Conservation (phyloP, 2,797 vertebrate species). For the Pelochelys cantorii region DNA sequence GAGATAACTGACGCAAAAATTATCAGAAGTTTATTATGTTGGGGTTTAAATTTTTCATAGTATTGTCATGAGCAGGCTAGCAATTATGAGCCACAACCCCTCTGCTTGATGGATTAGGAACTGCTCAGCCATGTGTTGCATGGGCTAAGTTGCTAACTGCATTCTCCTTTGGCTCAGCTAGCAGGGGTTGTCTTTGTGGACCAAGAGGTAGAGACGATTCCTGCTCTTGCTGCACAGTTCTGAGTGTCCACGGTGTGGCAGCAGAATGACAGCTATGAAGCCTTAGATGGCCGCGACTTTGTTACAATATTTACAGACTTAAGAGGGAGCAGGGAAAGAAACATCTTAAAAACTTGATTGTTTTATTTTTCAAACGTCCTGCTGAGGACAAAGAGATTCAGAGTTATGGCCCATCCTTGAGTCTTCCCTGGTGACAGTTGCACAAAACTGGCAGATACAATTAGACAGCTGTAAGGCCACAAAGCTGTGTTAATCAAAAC, state of each 20-base stretch:
- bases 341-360: not conserved
- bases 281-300: not conserved
- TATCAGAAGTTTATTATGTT: not conserved
- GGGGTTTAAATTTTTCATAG: not conserved
- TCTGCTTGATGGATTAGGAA: not conserved
- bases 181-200: not conserved
- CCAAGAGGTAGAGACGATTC: not conserved
- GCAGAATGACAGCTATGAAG: not conserved
- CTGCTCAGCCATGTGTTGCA: not conserved
- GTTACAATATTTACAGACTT: not conserved
- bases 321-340: not conserved
- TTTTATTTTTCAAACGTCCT: not conserved
- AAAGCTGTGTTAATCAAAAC: too few species aligned
- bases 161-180: not conserved
- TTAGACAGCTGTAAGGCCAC: too few species aligned
- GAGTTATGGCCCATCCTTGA: not conserved
- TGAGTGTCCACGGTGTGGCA: not conserved
- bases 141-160: not conserved
- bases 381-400: not conserved
- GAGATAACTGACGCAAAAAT: not conserved
- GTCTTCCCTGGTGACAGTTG: not conserved
- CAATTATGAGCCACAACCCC: not conserved
- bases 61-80: not conserved
- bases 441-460: not conserved
- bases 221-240: not conserved